Base-by-base conservation (phyloP, 2,113 vertebrate genomes). In the Dendropsophus ebraccatus region DNA sequence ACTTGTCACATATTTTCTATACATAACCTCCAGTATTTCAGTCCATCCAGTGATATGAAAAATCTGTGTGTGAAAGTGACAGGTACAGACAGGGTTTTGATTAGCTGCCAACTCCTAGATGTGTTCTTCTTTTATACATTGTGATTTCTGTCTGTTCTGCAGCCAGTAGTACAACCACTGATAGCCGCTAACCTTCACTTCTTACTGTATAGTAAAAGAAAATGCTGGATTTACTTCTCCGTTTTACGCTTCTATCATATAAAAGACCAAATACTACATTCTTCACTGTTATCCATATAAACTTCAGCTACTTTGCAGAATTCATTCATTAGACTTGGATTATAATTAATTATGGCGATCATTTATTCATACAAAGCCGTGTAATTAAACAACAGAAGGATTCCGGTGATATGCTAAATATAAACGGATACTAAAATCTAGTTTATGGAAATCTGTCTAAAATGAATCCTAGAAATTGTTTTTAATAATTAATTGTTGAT, bases 61-160 rank as follows among this genome's bases (percentile, higher is more conserved):
- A 47, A 41, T 49, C 72, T 74, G 23, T 74, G 8, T 72, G 72
- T 25, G 23, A n/a, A 72, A 23, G 21, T 73, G 70, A 47, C 72
- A 74, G 72, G 72, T 74, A 74, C 72, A 74, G 72, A 74, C 72
- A 74, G 21, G 41, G 12, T 49, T 74, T 74, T 47, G 72, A 74
- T 74, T 74, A 74, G 16, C 72, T 47, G 72, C n/a, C 72, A 74
- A 37, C 11, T 47, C 72, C 25, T 47, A 47, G 11, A 74, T 74
- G n/a, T 47, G 19, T 74, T 74, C 67, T 70, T 37, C 67, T 70
- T 70, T 70, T 37, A 37, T 70, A 37, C 8, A 21, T 35, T 37
- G 67, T 21, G 19, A 41, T 70, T 11, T 74, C 37, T 73, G 30
- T 58, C 16, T 47, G 87, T 81, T 89, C 41, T 47, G 37, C n/a